Evolutionary conservation across 2,888 invertebrate genomes (phyloP), one percentile per base, ranked within the genome.

Genomic region (Dryocosmus kuriphilus): DNA sequence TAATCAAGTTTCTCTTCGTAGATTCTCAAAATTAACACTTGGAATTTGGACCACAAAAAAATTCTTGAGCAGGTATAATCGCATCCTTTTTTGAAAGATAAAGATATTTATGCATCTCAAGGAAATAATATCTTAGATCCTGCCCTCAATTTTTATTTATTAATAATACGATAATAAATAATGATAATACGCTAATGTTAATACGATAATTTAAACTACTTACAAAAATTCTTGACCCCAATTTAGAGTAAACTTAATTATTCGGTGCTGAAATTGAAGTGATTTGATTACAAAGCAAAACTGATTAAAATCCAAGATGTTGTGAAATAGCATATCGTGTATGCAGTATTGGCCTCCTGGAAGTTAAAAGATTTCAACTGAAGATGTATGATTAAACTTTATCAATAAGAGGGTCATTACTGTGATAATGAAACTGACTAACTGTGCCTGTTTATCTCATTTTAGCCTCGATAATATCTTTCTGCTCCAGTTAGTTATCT

Each of bases 401-500:
- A n/a, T 67, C 67, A 67, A 67, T 67, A 67, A 67, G 16, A 51
- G n/a, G 67, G 46, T 46, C 46, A 67, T 67, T 67, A 67, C 46
- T 67, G 30, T 67, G n/a, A 38, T 67, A 67, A 65, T 65, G 27
- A 38, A 41, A 67, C 51, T 67, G 46, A 51, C 46, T 67, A 46
- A 46, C 30, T 19, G 51, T 46, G 67, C 27, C 67, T 67, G 67
- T 67, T 67, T 67, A 51, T 67, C 46, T 46, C 67, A 46, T 67
- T 67, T 67, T 51, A 46, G 67, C 67, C 27, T 67, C 46, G 67
- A 67, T 67, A 67, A 67, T 46, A 67, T 67, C 67, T 67, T 67
- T 67, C 67, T 51, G 46, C 67, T 67, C 67, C 41, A 67, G 27
- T 67, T 67, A 51, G 14, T 67, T 41, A 16, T 19, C 27, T 41